These are phyloP conservation scores for Leucophenga varia DNA, from an alignment of 1,140 invertebrate genomes.

Conservation along the genomic window DNA sequence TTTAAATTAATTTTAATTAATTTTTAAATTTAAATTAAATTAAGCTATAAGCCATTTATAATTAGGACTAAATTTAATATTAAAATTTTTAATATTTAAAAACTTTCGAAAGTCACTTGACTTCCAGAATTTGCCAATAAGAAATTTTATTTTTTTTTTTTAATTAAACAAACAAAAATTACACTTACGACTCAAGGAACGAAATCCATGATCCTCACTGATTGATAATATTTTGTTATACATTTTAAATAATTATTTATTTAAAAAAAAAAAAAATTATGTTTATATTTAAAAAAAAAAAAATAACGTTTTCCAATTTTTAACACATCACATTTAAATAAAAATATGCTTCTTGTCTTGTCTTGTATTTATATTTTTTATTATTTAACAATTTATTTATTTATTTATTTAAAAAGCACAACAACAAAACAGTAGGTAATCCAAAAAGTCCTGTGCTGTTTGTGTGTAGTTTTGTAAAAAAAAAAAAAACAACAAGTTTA, in stretches of 20 bases:
- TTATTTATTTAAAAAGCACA: conserved; percentile 26
- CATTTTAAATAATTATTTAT: conserved; percentile 26
- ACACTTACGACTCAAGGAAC: conserved; percentile 56
- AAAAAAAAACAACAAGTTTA: conserved; percentile 13
- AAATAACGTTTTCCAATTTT: conserved; percentile 23
- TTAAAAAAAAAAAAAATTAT: conserved; percentile 1
- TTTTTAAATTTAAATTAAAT: too few species aligned
- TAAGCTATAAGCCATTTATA: too few species aligned
- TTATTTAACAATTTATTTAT: conserved; percentile 17
- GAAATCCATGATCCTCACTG: conserved; percentile 57
- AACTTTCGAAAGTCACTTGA: too few species aligned
- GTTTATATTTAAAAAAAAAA: conserved; percentile 5
- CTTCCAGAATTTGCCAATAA: too few species aligned
- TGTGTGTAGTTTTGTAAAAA: background rate
- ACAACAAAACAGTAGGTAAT: conserved; percentile 35
- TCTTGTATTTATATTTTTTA: background rate
- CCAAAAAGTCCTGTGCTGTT: conserved; percentile 42
- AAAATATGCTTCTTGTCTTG: conserved; percentile 15
- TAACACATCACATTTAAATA: conserved; percentile 20
- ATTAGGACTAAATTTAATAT: too few species aligned
- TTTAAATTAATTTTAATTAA: too few species aligned
- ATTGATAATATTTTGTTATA: conserved; percentile 55
- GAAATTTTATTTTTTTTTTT: too few species aligned
- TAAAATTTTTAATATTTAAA: too few species aligned
- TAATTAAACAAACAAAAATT: too few species aligned